A percentile compares a stretch with the other conserved stretches of the same genome.
Conservation (phyloP, 1,140 invertebrate species). For the Octopus sinensis region DNA sequence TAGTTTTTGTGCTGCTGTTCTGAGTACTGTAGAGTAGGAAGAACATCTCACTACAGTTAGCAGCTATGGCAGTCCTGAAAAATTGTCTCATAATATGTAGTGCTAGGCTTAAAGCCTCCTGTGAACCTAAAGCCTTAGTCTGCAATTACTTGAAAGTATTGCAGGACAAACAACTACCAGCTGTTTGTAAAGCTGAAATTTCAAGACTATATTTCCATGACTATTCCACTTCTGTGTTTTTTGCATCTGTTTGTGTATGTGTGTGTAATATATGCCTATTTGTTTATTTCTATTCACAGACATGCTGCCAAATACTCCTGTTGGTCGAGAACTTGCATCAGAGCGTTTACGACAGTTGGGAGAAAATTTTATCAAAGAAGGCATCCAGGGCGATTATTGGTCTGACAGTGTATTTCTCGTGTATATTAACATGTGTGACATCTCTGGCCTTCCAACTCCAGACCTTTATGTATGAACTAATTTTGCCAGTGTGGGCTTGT, state of each 20-base stretch:
- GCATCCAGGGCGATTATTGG: slow-evolving; percentile 17
- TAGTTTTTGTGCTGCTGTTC: too few relatives aligned
- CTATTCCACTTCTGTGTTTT: not conserved
- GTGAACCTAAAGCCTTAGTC: too few relatives aligned
- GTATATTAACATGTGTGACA: slow-evolving; percentile 37
- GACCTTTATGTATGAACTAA: slow-evolving; percentile 30
- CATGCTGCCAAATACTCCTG: not conserved
- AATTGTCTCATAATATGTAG: too few relatives aligned
- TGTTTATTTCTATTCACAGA: slow-evolving; percentile 11
- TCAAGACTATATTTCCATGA: not conserved
- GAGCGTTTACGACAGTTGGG: slow-evolving; percentile 16
- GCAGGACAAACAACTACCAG: too few relatives aligned
- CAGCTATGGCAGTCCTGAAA: too few relatives aligned
- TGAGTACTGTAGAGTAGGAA: too few relatives aligned
- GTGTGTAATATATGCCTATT: not conserved
- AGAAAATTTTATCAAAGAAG: slow-evolving; percentile 22
- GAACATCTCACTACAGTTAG: too few relatives aligned
- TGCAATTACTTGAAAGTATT: too few relatives aligned
- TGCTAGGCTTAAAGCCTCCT: too few relatives aligned
- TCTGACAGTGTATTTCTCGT: slow-evolving; percentile 23
- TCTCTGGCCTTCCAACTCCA: slow-evolving; percentile 27
- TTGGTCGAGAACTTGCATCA: not conserved
- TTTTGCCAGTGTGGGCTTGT: too few relatives aligned
- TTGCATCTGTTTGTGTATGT: not conserved
- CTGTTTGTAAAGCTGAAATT: too few relatives aligned